Conservation (phyloP, 1,140 invertebrate species). For the Drosophila neocordata region DNA sequence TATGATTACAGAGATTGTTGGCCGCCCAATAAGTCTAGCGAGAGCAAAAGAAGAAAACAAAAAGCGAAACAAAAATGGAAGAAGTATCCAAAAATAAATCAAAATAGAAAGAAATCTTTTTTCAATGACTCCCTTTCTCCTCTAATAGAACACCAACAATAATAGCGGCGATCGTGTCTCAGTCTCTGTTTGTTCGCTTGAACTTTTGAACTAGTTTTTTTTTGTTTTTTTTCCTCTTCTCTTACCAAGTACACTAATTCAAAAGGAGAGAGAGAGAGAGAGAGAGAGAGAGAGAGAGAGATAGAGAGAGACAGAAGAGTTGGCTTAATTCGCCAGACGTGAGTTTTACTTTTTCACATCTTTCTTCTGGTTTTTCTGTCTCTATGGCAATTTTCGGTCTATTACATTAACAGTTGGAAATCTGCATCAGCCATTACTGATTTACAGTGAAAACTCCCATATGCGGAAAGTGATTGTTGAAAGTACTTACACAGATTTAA, state of each 20-base stretch:
- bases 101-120: conserved; percentile 13
- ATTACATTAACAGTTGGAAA: conserved; percentile 61
- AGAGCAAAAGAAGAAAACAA: background rate
- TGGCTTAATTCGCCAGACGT: conserved; percentile 48
- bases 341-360: conserved; percentile 50
- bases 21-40: background rate
- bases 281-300: conserved; percentile 1
- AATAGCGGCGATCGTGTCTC: conserved; percentile 40
- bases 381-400: conserved; percentile 38
- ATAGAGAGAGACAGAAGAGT: background rate
- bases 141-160: conserved; percentile 13
- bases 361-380: background rate
- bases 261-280: conserved; percentile 10
- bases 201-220: conserved; percentile 80
- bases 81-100: conserved; percentile 14
- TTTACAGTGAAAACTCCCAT: background rate
- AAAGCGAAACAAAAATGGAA: background rate
- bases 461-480: no score
- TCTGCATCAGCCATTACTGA: conserved; percentile 1
- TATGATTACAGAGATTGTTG: conserved; percentile 17
- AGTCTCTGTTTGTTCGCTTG: conserved; percentile 54
- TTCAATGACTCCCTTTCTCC: conserved; percentile 58
- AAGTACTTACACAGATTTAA: no score
- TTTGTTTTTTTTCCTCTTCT: conserved; percentile 4
- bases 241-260: conserved; percentile 19